Evolutionary conservation across 1,140 invertebrate genomes (phyloP).

Genomic region (Himalopsyche phryganea): DNA sequence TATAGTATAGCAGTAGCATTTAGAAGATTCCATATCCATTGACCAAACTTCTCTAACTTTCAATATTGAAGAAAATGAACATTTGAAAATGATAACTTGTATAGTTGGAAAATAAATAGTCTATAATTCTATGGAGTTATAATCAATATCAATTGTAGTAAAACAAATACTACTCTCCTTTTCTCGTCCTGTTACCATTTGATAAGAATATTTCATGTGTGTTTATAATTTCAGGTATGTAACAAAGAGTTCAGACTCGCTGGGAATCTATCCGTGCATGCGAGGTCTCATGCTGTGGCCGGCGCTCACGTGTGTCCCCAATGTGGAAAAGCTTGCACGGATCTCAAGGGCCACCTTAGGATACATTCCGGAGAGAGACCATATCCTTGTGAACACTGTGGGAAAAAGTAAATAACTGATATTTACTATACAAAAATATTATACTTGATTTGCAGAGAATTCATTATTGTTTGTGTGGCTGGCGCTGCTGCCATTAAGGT

Average conservation of each 20-base stretch:
- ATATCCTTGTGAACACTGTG: slow-evolving; percentile 64
- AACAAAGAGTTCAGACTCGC: slow-evolving; percentile 18
- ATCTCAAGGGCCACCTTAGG: slow-evolving; percentile 72
- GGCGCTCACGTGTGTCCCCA: slow-evolving; percentile 70
- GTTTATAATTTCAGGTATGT: no score
- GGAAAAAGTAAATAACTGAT: slow-evolving; percentile 55
- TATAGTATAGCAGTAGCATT: no score
- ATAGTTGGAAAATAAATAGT: no score
- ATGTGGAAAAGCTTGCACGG: slow-evolving; percentile 82
- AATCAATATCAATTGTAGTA: no score
- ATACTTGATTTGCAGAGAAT: background rate
- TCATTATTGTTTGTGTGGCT: background rate
- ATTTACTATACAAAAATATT: background rate
- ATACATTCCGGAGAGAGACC: slow-evolving; percentile 76
- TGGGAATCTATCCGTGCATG: slow-evolving; percentile 17
- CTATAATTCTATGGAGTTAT: no score
- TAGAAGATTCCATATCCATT: no score
- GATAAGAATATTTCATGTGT: no score
- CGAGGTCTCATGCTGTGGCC: slow-evolving; percentile 2
- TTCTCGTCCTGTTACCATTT: no score
- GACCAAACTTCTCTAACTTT: no score
- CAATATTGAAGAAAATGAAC: no score
- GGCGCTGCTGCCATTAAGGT: background rate
- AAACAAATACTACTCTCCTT: no score
- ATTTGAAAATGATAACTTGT: no score